A percentile compares a stretch with the other conserved stretches of the same genome.
Evolutionary conservation across 2,797 vertebrate genomes (phyloP).

Genomic region (Myripristis murdjan): DNA sequence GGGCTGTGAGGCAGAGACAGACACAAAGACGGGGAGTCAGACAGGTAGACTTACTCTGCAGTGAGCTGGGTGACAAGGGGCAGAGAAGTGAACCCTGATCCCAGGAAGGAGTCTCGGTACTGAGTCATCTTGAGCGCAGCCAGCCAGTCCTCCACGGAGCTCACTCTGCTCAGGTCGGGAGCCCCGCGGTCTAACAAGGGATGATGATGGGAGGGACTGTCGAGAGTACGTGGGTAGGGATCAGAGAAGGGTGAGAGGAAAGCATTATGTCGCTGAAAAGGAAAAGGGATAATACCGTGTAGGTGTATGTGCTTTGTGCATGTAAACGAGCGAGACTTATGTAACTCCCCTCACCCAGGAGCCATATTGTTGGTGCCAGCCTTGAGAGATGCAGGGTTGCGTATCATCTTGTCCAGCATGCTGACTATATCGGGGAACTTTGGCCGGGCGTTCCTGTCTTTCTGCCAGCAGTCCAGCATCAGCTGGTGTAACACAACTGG

Average conservation of each 20-base stretch:
- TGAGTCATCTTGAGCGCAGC: slow-evolving; percentile 96
- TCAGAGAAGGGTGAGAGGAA: not conserved
- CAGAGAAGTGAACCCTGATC: slow-evolving; percentile 94
- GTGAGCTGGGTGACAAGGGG: slow-evolving; percentile 95
- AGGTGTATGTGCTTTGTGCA: not conserved
- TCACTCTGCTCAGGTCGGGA: slow-evolving; percentile 94
- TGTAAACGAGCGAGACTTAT: slow-evolving; percentile 18
- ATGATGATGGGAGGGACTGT: slow-evolving; percentile 93
- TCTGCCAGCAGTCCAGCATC: slow-evolving; percentile 98
- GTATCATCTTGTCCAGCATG: slow-evolving; percentile 97
- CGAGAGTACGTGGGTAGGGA: not conserved
- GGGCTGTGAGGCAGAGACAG: slow-evolving; percentile 51
- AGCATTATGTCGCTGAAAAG: not conserved
- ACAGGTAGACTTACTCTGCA: slow-evolving; percentile 88
- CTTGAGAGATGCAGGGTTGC: slow-evolving; percentile 97
- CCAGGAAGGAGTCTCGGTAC: slow-evolving; percentile 95
- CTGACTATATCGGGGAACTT: slow-evolving; percentile 95
- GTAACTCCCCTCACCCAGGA: slow-evolving; percentile 88
- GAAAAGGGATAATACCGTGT: not conserved
- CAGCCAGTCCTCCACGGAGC: slow-evolving; percentile 97
- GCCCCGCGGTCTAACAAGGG: slow-evolving; percentile 94
- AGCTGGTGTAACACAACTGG: slow-evolving; percentile 94
- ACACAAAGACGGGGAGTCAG: slow-evolving; percentile 18
- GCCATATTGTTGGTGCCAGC: slow-evolving; percentile 91
- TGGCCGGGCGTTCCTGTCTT: slow-evolving; percentile 94